Conservation (phyloP, 2,113 vertebrate genomes). For the Setophaga coronata region DNA sequence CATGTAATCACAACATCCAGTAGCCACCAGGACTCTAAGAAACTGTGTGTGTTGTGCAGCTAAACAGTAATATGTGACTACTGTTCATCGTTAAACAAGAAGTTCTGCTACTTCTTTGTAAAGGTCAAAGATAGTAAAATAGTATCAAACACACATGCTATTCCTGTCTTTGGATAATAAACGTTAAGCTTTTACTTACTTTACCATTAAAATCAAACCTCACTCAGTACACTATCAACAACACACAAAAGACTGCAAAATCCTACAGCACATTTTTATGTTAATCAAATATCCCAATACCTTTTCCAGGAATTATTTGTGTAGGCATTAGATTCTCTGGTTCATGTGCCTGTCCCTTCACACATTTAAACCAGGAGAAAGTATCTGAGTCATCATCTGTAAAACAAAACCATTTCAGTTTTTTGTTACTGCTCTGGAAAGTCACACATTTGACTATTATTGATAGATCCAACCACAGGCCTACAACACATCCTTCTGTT, state of each 20-base stretch:
- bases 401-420: background rate
- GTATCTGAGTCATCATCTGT: conserved; percentile 71
- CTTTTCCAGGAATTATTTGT: conserved; percentile 84
- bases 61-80: background rate
- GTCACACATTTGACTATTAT: background rate
- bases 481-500: background rate
- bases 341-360: conserved; percentile 79
- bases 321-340: conserved; percentile 83
- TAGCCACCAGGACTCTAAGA: background rate
- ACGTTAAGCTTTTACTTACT: background rate
- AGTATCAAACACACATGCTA: background rate
- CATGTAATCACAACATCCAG: background rate
- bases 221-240: background rate
- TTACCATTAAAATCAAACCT: background rate
- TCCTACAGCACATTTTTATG: background rate
- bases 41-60: background rate
- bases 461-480: background rate
- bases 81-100: background rate
- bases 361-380: conserved; percentile 82
- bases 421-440: background rate
- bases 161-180: background rate
- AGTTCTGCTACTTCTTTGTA: background rate
- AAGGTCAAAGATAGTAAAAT: background rate
- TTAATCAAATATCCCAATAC: conserved; percentile 42
- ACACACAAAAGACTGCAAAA: background rate